phyloP scores from a whole-genome alignment of 64 coral and sea anemone genomes.

The Anthopleura sola region DNA sequence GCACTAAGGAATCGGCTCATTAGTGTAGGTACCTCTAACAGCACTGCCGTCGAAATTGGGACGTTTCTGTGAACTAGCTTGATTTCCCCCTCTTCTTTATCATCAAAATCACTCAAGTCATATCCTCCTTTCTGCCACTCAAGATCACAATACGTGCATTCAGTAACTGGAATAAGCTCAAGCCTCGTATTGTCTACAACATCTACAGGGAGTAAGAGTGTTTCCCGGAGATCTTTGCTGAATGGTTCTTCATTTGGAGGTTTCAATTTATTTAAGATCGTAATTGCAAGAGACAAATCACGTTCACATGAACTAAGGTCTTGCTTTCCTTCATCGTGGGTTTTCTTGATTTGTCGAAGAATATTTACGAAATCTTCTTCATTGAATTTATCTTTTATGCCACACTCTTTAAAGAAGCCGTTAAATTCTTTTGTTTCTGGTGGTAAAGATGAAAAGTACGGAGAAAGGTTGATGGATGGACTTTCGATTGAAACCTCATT shows the following conservation, averaged over 20 bases:
- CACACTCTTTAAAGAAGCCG: constrained; percentile 26
- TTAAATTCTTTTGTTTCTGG: constrained; percentile 13
- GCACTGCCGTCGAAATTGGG: constrained; percentile 20
- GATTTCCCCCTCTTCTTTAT: constrained; percentile 29
- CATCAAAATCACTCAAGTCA: constrained; percentile 38
- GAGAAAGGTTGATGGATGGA: constrained; percentile 56
- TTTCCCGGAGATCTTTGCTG: constrained; percentile 12
- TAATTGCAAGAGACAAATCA: constrained; percentile 57
- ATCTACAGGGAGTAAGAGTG: constrained; percentile 51
- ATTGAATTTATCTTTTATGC: constrained; percentile 38
- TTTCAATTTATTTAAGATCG: constrained; percentile 59
- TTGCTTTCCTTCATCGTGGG: neutral
- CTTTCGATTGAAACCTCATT: constrained; percentile 18
- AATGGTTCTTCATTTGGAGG: neutral
- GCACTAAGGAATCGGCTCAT: constrained; percentile 43
- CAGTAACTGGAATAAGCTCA: constrained; percentile 31
- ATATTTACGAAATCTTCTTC: constrained; percentile 38
- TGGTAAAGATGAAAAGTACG: constrained; percentile 52
- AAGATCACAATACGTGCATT: constrained; percentile 68
- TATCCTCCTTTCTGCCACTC: constrained; percentile 49
- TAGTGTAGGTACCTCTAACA: constrained; percentile 37
- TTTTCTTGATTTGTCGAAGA: constrained; percentile 26
- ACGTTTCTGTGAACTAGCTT: constrained; percentile 44
- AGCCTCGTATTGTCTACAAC: constrained; percentile 1
- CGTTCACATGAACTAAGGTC: neutral